Evolutionary conservation across 2,797 vertebrate species (phyloP), one percentile per base, ranked within the genome.

Genomic region (Peromyscus melanophrys): DNA sequence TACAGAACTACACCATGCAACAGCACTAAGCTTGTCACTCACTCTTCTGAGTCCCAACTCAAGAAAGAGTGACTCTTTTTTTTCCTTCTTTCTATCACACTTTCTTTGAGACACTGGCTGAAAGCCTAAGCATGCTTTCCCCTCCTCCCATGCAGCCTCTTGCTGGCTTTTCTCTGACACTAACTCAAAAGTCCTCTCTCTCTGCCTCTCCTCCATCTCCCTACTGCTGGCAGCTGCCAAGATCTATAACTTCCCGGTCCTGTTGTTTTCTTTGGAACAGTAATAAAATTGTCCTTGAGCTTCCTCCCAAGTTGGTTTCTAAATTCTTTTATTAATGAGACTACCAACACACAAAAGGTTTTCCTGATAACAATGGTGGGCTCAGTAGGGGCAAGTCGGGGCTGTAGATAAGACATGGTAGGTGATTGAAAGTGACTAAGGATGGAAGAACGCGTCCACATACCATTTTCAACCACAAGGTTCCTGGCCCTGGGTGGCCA

Each of bases 331-430:
- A 31, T 17, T 83, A 83, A 63, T 11, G 59, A 37, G 37, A 83
- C 27, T 63, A 29, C 4, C 2, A 43, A 43, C 13, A 1, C 57
- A 43, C 14, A 43, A 43, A 83, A 31, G 57, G 19, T 43, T 82
- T 63, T 43, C 25, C 81, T 63, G 25, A 63, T 43, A 43, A 29
- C 37, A 31, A 29, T 31, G 23, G 37, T 43, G 80, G n/a, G 12
- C n/a, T 31, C 37, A 37, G 37, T 4, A 55, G 21, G 31, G n/a
- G 34, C 0, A 2, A 23, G 43, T 13, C 3, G 0, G 34, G 12
- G 80, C n/a, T 40, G 80, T 40, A 37, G 59, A 13, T 76, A 85
- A 71, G 29, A n/a, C 2, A 59, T 43, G 29, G 52, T 1, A 5
- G 13, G 13, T n/a, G 23, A 31, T 31, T 31, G 21, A 63, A 63